phyloP scores from a whole-genome alignment of 2,888 invertebrate species.

The Opisthograptis luteolata region DNA sequence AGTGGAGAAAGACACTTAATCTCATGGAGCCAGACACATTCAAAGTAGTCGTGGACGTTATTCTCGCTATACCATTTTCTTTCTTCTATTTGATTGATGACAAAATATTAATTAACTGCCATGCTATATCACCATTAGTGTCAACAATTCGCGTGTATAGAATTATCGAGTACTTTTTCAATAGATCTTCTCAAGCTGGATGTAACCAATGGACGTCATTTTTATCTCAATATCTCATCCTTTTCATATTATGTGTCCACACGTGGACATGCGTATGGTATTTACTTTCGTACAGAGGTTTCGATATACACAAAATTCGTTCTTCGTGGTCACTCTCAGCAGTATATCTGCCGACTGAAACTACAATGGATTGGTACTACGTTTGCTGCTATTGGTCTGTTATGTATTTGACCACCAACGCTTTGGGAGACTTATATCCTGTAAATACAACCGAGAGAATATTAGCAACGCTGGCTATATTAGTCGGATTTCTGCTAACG shows the following conservation, averaged over 20 bases:
- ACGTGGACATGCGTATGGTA: constrained; percentile 79
- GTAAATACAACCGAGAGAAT: constrained; percentile 71
- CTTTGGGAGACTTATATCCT: constrained; percentile 76
- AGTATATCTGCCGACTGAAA: constrained; percentile 67
- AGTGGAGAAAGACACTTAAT: constrained; percentile 76
- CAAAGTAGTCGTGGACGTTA: constrained; percentile 61
- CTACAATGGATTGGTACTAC: constrained; percentile 72
- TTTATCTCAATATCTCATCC: constrained; percentile 74
- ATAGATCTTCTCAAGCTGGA: constrained; percentile 73
- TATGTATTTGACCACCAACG: constrained; percentile 75
- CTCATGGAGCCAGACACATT: constrained; percentile 69
- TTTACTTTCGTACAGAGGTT: constrained; percentile 67
- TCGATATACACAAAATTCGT: constrained; percentile 61
- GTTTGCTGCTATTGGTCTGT: constrained; percentile 78
- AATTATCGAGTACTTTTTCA: constrained; percentile 70
- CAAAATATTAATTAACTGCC: constrained; percentile 51
- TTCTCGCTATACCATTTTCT: constrained; percentile 68
- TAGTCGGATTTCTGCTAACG: constrained; percentile 74
- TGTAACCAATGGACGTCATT: constrained; percentile 79
- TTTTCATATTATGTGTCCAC: constrained; percentile 73
- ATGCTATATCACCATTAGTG: constrained; percentile 66
- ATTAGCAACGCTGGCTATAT: constrained; percentile 63
- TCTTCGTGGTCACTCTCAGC: constrained; percentile 70
- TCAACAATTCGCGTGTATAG: constrained; percentile 71
- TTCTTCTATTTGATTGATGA: constrained; percentile 61